These are phyloP conservation scores for Pseudochirops cupreus DNA, from an alignment of 2,797 vertebrate species.

Conservation along the genomic window DNA sequence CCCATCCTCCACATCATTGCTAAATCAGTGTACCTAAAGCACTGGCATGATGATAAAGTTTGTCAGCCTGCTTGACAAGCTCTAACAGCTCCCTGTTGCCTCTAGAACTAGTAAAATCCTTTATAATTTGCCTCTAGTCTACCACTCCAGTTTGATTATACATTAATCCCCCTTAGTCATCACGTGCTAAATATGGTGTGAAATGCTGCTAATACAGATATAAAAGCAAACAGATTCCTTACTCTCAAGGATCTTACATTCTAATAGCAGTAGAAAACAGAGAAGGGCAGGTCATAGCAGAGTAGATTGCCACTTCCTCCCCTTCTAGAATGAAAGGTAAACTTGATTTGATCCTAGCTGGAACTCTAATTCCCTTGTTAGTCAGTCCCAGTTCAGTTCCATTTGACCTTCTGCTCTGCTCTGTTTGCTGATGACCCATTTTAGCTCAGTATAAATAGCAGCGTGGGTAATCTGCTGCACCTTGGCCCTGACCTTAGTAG, in stretches of 20 bases:
- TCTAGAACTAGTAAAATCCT: neutral
- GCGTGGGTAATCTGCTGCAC: neutral
- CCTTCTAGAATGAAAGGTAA: neutral
- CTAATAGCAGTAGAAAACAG: neutral
- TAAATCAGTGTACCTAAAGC: neutral
- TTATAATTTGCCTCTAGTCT: neutral
- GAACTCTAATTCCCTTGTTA: neutral
- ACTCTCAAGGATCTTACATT: neutral
- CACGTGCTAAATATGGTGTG: neutral
- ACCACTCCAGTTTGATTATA: neutral
- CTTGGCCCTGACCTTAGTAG: neutral
- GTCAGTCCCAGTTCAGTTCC: neutral
- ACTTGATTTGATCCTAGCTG: neutral
- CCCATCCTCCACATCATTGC: neutral
- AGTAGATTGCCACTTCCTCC: neutral
- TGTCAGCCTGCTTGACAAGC: neutral
- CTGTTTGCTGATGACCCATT: neutral
- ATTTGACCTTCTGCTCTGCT: neutral
- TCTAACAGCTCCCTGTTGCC: neutral
- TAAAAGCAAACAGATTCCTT: neutral
- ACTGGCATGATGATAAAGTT: neutral
- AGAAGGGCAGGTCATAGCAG: neutral
- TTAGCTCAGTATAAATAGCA: conserved; percentile 1
- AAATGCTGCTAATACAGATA: neutral
- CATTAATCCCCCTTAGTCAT: neutral